Percentiles rank a stretch among this genome's conserved stretches.
Conservation (phyloP, 1,140 invertebrate species). For the Penaeus indicus region DNA sequence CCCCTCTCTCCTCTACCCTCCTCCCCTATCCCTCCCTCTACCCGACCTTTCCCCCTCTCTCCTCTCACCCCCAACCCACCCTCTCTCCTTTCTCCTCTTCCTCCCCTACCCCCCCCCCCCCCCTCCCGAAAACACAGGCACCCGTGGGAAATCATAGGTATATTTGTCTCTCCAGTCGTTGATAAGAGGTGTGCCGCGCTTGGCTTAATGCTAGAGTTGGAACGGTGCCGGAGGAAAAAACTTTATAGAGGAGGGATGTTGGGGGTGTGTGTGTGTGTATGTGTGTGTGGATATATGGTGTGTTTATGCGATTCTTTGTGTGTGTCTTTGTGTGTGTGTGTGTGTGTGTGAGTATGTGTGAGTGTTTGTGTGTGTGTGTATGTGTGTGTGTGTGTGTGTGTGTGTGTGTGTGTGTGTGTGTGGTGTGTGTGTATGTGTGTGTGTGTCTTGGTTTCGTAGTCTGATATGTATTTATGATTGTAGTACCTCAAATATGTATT, state of each 20-base stretch:
- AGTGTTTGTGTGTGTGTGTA: too few species aligned
- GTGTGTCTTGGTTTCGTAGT: neutral
- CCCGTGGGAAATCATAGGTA: conserved; percentile 59
- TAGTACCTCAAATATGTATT: too few species aligned
- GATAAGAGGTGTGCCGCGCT: conserved; percentile 39
- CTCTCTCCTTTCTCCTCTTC: too few species aligned
- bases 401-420: too few species aligned
- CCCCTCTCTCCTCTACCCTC: neutral
- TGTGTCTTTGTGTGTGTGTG: too few species aligned
- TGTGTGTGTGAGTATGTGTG: too few species aligned
- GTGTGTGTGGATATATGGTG: too few species aligned
- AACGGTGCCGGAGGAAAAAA: neutral
- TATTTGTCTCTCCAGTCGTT: conserved; percentile 49
- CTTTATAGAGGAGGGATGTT: neutral
- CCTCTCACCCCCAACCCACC: neutral
- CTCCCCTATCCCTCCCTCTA: neutral
- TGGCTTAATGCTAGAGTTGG: neutral
- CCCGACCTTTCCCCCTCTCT: neutral
- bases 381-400: too few species aligned
- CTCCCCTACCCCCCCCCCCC: neutral
- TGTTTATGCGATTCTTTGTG: too few species aligned
- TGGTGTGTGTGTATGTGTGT: neutral
- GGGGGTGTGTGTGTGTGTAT: neutral
- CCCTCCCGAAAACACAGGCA: conserved; percentile 50
- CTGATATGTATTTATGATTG: too few species aligned